Evolutionary conservation across 53 echinoderm and acorn worm genomes (phyloP), one percentile per base, ranked within the genome.

Genomic region (Antedon mediterranea): DNA sequence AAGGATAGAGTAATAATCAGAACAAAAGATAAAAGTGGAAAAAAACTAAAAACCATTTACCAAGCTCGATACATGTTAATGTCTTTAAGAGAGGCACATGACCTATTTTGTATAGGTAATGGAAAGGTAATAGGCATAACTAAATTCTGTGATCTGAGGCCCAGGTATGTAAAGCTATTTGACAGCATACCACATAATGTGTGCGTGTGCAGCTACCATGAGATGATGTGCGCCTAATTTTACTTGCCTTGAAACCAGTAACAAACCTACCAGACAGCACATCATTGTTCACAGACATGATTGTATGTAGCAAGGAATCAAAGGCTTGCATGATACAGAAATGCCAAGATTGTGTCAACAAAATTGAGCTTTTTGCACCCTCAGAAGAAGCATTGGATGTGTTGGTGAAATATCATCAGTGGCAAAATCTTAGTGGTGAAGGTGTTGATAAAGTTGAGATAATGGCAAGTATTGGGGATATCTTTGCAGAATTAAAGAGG

Each of bases 121-220:
- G 71, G 71, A 23, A 32, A 32, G 8, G 18, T 43, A 3, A 26
- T 74, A 23, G 43, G 76, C 32, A 57, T 70, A 9, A 82, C 78
- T 75, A 82, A 86, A 74, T 86, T 86, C 34, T 86, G 86, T 86
- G 86, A 86, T 15, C 43, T 86, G 43, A 34, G 86, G 2, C 82
- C 82, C 3, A 78, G 78, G 33, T 77, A 75, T 76, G 80, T 86
- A 43, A 81, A 80, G 28, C 30, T 79, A 31, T 80, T 85, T 76
- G 80, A 80, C 71, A 43, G 75, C 27, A 85, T 81, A 11, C 81
- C 85, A 7, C 73, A 85, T 74, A 85, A 82, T 78, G 86, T 85
- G 15, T 78, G 82, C 23, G 57, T 57, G 57, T 57, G 13, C 20
- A 15, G 57, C 18, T 57, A 37, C 37, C 37, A 37, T 37, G 37